phyloP scores from a whole-genome alignment of 2,113 vertebrate species.

The Xenopus laevis region DNA sequence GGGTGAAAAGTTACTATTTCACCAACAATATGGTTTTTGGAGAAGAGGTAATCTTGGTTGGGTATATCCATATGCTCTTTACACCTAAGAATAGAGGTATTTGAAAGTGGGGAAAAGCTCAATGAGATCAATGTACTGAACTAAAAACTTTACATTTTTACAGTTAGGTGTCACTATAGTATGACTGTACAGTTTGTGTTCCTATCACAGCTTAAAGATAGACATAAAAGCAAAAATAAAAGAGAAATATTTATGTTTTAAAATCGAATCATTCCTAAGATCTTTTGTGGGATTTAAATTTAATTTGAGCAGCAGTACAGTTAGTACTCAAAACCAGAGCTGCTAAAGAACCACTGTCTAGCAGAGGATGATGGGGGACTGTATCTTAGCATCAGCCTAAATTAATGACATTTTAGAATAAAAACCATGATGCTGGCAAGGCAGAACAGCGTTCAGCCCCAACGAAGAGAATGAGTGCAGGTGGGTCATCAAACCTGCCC shows the following conservation, averaged over 20 bases:
- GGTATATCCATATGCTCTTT: conserved; percentile 19
- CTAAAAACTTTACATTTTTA: conserved; percentile 30
- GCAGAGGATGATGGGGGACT: too few species aligned
- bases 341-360: too few species aligned
- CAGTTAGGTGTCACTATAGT: conserved; percentile 22
- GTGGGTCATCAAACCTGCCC: too few species aligned
- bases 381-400: too few species aligned
- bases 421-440: too few species aligned
- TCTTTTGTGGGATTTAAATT: too few species aligned
- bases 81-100: conserved; percentile 27
- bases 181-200: background rate
- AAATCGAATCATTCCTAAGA: too few species aligned
- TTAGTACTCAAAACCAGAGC: too few species aligned
- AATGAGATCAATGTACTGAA: conserved; percentile 31
- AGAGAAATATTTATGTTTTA: background rate
- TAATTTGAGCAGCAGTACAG: too few species aligned
- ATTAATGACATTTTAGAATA: too few species aligned
- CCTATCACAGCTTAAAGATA: background rate
- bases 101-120: conserved; percentile 24
- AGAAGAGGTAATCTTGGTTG: conserved; percentile 15
- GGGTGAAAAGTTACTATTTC: conserved; percentile 33
- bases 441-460: too few species aligned
- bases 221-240: background rate
- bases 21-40: conserved; percentile 39
- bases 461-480: too few species aligned